Percentiles rank a stretch among this genome's conserved stretches.
Evolutionary conservation across 2,797 vertebrate species (phyloP).

Genomic region (Eutrigla gurnardus): DNA sequence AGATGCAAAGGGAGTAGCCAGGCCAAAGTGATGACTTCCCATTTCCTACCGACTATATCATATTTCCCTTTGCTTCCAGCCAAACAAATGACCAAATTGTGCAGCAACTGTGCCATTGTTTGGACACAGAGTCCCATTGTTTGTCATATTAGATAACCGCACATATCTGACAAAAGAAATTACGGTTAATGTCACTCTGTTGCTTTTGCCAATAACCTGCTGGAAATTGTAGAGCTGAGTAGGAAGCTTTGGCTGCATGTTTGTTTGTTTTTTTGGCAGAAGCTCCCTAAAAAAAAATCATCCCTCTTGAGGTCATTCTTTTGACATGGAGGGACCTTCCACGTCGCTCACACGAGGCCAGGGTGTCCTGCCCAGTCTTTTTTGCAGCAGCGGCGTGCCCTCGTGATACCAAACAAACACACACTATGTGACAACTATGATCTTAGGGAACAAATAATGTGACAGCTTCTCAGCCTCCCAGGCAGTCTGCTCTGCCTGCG

Average conservation of each 20-base stretch:
- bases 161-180: conserved; percentile 56
- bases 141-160: conserved; percentile 49
- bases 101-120: conserved; percentile 56
- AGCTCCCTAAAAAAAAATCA: conserved; percentile 28
- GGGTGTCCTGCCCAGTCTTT: conserved; percentile 53
- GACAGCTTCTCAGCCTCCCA: conserved; percentile 65
- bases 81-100: conserved; percentile 60
- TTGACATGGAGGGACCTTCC: conserved; percentile 57
- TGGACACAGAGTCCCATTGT: conserved; percentile 60
- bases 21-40: conserved; percentile 75
- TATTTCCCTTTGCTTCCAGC: conserved; percentile 58
- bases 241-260: conserved; percentile 1
- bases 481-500: conserved; percentile 48
- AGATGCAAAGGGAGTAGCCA: conserved; percentile 69
- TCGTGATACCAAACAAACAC: conserved; percentile 60
- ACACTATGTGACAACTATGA: conserved; percentile 70
- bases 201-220: conserved; percentile 38
- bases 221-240: conserved; percentile 26
- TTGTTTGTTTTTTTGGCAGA: conserved; percentile 8
- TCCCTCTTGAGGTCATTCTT: conserved; percentile 57
- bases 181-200: conserved; percentile 41
- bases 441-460: conserved; percentile 73
- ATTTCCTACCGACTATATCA: conserved; percentile 70
- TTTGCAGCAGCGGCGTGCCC: conserved; percentile 48
- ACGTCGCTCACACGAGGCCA: conserved; percentile 56